A percentile compares a stretch with the other conserved stretches of the same genome.
Evolutionary conservation across 1,140 invertebrate species (phyloP).

Genomic region (Papilio xuthus): DNA sequence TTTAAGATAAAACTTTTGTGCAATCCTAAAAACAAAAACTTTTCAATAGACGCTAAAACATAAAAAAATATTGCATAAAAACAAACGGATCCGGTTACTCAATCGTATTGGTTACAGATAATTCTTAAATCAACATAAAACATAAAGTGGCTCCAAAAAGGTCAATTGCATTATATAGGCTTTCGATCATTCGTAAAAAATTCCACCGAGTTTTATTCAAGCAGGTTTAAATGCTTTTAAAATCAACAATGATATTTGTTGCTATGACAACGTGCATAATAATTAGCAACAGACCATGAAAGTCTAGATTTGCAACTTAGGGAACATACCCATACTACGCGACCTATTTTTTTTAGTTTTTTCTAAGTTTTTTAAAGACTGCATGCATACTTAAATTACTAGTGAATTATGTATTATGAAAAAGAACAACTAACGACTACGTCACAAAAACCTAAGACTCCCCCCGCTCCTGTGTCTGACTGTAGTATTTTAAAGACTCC

Average conservation of each 20-base stretch:
- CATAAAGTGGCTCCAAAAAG: background rate
- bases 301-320: conserved; percentile 21
- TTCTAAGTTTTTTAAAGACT: too few relatives aligned
- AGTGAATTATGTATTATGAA: too few relatives aligned
- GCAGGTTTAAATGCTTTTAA: background rate
- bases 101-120: conserved; percentile 7
- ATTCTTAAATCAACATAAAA: conserved; percentile 21
- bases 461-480: too few relatives aligned
- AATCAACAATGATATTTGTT: background rate
- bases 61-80: background rate
- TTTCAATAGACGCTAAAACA: background rate
- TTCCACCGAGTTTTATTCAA: background rate
- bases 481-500: too few relatives aligned
- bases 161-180: conserved; percentile 31
- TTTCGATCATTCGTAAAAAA: conserved; percentile 19
- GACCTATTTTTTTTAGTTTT: too few relatives aligned
- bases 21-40: background rate
- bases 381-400: too few relatives aligned
- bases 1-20: background rate
- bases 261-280: conserved; percentile 1
- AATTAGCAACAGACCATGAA: conserved; percentile 13
- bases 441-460: too few relatives aligned
- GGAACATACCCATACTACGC: too few relatives aligned
- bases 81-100: conserved; percentile 3
- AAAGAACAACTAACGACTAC: too few relatives aligned